Conservation (phyloP, 2,888 invertebrate genomes). For the Adela reaumurella region DNA sequence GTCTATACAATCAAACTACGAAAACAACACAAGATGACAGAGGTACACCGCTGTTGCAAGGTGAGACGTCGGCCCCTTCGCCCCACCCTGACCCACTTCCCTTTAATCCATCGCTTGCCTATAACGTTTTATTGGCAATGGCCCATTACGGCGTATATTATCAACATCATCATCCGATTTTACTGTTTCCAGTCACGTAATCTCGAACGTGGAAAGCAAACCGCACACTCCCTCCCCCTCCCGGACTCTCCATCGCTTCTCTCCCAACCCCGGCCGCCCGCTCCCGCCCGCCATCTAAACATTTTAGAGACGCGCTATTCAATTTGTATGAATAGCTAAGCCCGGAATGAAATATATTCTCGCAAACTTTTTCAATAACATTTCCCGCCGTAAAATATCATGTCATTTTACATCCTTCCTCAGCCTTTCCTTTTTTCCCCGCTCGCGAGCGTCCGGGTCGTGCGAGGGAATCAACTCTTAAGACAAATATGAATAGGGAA, state of each 20-base stretch:
- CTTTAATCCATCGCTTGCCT: slow-evolving; percentile 56
- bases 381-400: slow-evolving; percentile 24
- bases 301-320: slow-evolving; percentile 17
- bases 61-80: slow-evolving; percentile 24
- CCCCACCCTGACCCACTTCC: slow-evolving; percentile 49
- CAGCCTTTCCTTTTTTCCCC: slow-evolving; percentile 13
- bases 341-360: slow-evolving; percentile 23
- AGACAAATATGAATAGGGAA: slow-evolving; percentile 53
- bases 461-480: slow-evolving; percentile 32
- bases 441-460: slow-evolving; percentile 14
- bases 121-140: slow-evolving; percentile 56
- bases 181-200: slow-evolving; percentile 58
- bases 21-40: no score
- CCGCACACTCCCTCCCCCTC: slow-evolving; percentile 30
- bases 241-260: slow-evolving; percentile 7
- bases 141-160: slow-evolving; percentile 55
- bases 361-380: slow-evolving; percentile 31
- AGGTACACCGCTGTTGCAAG: no score
- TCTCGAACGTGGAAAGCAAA: slow-evolving; percentile 48
- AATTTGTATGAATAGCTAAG: slow-evolving; percentile 28
- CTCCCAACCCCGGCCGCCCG: no score
- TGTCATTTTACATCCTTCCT: slow-evolving; percentile 24
- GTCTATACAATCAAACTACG: no score
- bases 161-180: slow-evolving; percentile 56
- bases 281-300: not conserved